Evolutionary conservation across 2,888 invertebrate species (phyloP), one percentile per base, ranked within the genome.

Genomic region (Chironomus tentans): DNA sequence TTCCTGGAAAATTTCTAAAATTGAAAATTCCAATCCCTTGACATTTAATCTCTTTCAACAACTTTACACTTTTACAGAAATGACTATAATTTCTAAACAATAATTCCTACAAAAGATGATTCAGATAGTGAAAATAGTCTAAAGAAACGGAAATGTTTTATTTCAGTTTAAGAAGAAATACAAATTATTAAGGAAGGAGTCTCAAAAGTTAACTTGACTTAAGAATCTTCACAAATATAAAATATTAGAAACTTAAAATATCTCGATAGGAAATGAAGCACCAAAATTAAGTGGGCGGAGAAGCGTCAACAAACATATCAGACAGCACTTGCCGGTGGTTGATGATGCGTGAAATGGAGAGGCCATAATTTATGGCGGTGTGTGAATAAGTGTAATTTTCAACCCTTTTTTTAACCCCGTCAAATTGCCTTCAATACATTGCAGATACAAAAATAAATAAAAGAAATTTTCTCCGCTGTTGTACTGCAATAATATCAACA

Each of bases 321-420:
- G 38, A 38, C 38, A 38, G 38, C 38, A 38, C 38, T 38, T 38
- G 38, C 38, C 10, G 38, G 38, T 38, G 7, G 24, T 72, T 62
- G 72, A 72, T 72, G 62, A 72, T 46, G 72, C 72, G 72, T 72
- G 72, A 38, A 72, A 72, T 72, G 56, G 47, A 72, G 62, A 72
- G 62, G 21, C 24, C 72, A 62, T 72, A 61, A 72, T 72, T 72
- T 72, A 72, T 72, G 72, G 3, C 72, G 72, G 72, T 72, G 61
- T 61, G 24, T 65, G 72, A 72, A 72, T 21, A 62, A 70, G 10
- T 71, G 46, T 47, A 38, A 70, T 72, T 56, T 50, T 50, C 38
- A 72, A 72, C 72, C 61, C 62, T 72, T 72, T 72, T 62, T 62
- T 56, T 56, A 38, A 38, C 38, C 38, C 38, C n/a, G n/a, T 56